A percentile compares a stretch with the other conserved stretches of the same genome.
phyloP scores from a whole-genome alignment of 2,113 vertebrate genomes.

The Galeopterus variegatus region DNA sequence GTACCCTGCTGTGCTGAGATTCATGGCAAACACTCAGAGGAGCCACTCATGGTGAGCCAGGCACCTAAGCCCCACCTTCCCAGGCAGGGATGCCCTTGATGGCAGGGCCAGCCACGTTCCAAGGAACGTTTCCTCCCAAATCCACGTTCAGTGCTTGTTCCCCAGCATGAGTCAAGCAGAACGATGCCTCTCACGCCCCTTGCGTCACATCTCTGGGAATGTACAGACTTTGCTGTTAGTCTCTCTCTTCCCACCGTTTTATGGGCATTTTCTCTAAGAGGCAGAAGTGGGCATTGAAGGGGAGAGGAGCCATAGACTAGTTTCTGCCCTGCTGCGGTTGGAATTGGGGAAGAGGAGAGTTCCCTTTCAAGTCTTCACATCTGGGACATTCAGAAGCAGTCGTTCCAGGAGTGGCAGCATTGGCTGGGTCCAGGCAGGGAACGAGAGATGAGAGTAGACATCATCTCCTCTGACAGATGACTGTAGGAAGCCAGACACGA shows the following conservation, averaged over 20 bases:
- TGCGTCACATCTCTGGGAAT: neutral
- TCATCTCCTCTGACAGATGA: too few relatives aligned
- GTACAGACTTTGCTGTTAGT: accelerated
- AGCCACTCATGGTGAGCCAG: too few relatives aligned
- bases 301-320: neutral
- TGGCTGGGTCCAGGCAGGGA: neutral
- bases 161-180: accelerated
- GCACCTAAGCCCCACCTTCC: neutral
- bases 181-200: neutral
- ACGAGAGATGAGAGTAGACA: neutral
- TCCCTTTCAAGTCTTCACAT: neutral
- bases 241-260: neutral
- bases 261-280: neutral
- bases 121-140: neutral
- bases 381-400: neutral
- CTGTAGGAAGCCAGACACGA: too few relatives aligned
- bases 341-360: neutral
- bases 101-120: neutral
- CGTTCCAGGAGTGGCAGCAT: neutral
- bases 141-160: neutral
- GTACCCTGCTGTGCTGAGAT: neutral
- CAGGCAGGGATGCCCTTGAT: neutral
- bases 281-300: neutral
- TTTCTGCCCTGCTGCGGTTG: neutral
- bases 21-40: neutral